Conservation (phyloP, 2,888 invertebrate species). For the Cerceris rybyensis region DNA sequence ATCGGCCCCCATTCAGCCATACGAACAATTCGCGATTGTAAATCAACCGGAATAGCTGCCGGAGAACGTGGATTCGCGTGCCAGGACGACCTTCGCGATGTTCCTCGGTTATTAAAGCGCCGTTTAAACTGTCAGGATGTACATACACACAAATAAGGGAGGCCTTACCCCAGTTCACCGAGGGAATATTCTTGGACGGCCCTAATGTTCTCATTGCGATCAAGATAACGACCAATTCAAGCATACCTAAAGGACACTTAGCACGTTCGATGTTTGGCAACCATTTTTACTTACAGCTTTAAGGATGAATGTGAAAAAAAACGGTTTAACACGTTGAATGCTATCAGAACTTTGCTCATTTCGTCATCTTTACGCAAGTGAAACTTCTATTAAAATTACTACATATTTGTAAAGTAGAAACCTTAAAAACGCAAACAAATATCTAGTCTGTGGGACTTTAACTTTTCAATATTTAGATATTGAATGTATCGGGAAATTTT, state of each 20-base stretch:
- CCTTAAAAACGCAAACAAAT: too few species aligned
- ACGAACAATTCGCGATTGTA: constrained; percentile 44
- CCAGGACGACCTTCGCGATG: constrained; percentile 65
- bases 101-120: constrained; percentile 60
- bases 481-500: too few species aligned
- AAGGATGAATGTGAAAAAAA: too few species aligned
- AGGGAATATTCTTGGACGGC: constrained; percentile 29
- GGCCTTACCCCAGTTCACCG: constrained; percentile 63
- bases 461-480: too few species aligned
- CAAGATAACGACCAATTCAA: constrained; percentile 22
- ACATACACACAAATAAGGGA: constrained; percentile 33
- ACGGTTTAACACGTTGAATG: too few species aligned
- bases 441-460: too few species aligned
- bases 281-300: too few species aligned
- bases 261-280: too few species aligned
- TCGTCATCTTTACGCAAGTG: too few species aligned
- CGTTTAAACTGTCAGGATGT: constrained; percentile 46
- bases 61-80: constrained; percentile 60
- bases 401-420: too few species aligned
- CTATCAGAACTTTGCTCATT: too few species aligned
- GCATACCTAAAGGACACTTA: background rate
- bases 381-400: too few species aligned
- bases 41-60: constrained; percentile 49
- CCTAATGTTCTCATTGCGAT: constrained; percentile 24
- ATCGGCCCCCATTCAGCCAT: constrained; percentile 24